Conservation (phyloP, 2,888 invertebrate species). For the Alitta virens region DNA sequence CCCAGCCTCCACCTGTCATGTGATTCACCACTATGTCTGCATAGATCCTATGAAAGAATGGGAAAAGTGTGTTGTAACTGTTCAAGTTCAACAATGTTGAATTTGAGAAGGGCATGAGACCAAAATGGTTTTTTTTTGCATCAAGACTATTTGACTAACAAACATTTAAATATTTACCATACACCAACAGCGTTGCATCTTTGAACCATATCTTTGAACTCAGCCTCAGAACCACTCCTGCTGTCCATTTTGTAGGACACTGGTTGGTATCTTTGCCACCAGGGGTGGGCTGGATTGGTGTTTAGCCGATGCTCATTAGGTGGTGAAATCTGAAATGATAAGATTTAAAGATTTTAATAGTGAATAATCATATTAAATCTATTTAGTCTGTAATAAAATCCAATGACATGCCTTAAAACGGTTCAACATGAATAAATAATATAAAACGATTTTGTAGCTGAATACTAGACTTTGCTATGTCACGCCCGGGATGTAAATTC, state of each 20-base stretch:
- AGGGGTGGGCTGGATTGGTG: constrained; percentile 40
- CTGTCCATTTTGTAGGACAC: constrained; percentile 44
- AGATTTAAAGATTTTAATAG: background rate
- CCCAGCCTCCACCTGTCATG: constrained; percentile 67
- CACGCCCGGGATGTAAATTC: too few species aligned
- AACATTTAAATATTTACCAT: constrained; percentile 31
- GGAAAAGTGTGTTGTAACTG: too few species aligned
- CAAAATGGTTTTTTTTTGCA: too few species aligned
- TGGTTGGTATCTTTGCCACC: constrained; percentile 50
- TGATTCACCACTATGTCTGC: constrained; percentile 80
- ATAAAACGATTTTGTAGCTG: background rate
- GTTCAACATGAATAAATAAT: background rate
- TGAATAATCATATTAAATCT: background rate
- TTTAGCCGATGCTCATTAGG: constrained; percentile 40
- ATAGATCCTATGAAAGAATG: too few species aligned
- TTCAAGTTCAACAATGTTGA: too few species aligned
- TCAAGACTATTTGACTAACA: too few species aligned
- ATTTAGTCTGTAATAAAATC: background rate
- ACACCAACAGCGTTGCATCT: constrained; percentile 42
- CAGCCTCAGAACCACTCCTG: constrained; percentile 40
- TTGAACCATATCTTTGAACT: constrained; percentile 41
- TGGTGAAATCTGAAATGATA: constrained; percentile 42
- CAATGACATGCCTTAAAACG: too few species aligned
- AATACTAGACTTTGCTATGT: too few species aligned
- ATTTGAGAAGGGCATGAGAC: too few species aligned